phyloP scores from a whole-genome alignment of 2,797 vertebrate genomes.

The Galaxias olidus region DNA sequence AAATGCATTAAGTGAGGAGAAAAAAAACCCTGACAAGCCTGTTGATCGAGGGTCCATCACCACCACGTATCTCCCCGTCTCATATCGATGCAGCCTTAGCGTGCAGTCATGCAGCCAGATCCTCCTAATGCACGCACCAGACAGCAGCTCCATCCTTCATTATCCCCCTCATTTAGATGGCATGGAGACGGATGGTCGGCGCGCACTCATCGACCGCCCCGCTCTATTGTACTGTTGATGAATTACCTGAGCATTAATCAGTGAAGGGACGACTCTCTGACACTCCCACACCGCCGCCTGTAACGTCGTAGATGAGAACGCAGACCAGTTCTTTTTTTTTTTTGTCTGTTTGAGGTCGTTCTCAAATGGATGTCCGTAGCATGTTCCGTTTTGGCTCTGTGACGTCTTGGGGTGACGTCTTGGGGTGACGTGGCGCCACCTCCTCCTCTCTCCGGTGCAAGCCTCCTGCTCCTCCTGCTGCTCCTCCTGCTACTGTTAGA shows the following conservation, averaged over 20 bases:
- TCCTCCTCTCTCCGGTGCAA: too few relatives aligned
- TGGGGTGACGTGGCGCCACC: too few relatives aligned
- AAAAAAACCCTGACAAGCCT: constrained; percentile 13
- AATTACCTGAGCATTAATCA: constrained; percentile 49
- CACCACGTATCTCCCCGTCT: constrained; percentile 19
- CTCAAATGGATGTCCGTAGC: background rate
- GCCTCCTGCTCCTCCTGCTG: too few relatives aligned
- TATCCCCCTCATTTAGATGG: constrained; percentile 60
- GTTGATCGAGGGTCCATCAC: constrained; percentile 41
- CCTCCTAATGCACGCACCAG: constrained; percentile 44
- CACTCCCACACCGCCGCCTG: too few relatives aligned
- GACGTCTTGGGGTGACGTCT: too few relatives aligned
- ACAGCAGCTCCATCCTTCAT: constrained; percentile 45
- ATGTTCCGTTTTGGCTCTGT: too few relatives aligned
- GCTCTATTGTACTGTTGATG: constrained; percentile 45
- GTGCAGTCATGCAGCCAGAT: constrained; percentile 11
- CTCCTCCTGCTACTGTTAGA: too few relatives aligned
- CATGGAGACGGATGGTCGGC: constrained; percentile 58
- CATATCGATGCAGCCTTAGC: constrained; percentile 44
- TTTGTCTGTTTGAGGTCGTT: background rate
- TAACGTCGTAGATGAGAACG: too few relatives aligned
- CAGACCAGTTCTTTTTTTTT: constrained; percentile 5
- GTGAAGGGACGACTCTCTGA: constrained; percentile 29
- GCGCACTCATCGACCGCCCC: constrained; percentile 39
- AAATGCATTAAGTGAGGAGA: too few relatives aligned